phyloP scores from a whole-genome alignment of 1,140 invertebrate species.

The Drosophila truncata region DNA sequence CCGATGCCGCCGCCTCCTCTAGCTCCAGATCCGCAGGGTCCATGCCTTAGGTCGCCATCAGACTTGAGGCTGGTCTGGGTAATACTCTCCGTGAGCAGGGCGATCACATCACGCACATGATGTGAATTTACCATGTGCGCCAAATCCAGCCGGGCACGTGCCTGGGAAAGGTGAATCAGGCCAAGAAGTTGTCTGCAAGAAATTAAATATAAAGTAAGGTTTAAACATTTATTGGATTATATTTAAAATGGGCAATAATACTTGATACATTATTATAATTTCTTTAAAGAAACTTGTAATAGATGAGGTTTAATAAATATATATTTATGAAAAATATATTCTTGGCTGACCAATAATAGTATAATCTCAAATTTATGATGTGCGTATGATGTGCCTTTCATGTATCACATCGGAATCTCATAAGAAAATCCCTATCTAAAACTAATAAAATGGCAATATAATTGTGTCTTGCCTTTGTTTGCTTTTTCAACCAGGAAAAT shows the following conservation, averaged over 20 bases:
- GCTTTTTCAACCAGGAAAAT: too few species aligned
- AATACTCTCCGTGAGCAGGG: slow-evolving; percentile 93
- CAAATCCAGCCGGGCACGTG: slow-evolving; percentile 94
- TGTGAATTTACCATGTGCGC: slow-evolving; percentile 91
- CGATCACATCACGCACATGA: slow-evolving; percentile 95
- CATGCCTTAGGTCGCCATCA: slow-evolving; percentile 82
- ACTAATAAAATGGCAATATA: neutral
- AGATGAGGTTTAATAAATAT: too few species aligned
- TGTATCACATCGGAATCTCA: neutral
- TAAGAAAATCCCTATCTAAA: neutral
- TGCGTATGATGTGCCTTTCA: too few species aligned
- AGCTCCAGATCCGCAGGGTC: slow-evolving; percentile 4
- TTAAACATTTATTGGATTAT: neutral
- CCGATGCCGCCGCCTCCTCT: slow-evolving; percentile 86
- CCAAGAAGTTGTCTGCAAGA: slow-evolving; percentile 86
- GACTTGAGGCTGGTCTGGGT: slow-evolving; percentile 89
- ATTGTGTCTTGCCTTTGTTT: neutral
- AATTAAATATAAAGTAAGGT: neutral
- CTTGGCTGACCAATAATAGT: neutral
- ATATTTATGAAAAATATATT: neutral
- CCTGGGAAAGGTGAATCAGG: slow-evolving; percentile 94
- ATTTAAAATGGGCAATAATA: too few species aligned
- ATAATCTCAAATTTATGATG: neutral
- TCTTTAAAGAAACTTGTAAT: too few species aligned
- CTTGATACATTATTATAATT: too few species aligned